A percentile compares a stretch with the other conserved stretches of the same genome.
Conservation (phyloP, 2,113 vertebrate genomes). For the Stomatorhinus ivindoensis region DNA sequence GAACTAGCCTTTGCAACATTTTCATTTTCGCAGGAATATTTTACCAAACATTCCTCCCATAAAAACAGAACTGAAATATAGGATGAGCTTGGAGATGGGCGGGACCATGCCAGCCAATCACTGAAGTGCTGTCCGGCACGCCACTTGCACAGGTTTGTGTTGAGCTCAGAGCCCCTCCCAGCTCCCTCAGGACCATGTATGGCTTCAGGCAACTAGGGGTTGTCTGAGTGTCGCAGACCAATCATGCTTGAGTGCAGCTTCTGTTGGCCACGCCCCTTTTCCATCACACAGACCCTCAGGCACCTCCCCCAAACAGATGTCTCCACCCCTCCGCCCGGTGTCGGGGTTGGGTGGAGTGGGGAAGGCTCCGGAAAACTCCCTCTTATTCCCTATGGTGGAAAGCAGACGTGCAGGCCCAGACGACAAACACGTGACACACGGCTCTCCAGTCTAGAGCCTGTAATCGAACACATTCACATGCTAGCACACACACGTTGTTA, state of each 20-base stretch:
- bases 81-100: background rate
- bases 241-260: slow-evolving; percentile 20
- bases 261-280: background rate
- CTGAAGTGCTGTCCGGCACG: background rate
- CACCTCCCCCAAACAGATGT: background rate
- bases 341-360: background rate
- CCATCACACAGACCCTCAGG: background rate
- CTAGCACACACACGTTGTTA: background rate
- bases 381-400: background rate
- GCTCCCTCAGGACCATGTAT: background rate
- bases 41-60: background rate
- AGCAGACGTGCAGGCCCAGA: background rate
- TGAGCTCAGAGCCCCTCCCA: background rate
- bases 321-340: background rate
- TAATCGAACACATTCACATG: background rate
- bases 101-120: background rate
- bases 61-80: background rate
- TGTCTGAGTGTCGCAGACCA: slow-evolving; percentile 28
- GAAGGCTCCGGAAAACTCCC: background rate
- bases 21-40: background rate
- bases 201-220: slow-evolving; percentile 29
- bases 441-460: background rate
- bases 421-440: background rate
- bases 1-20: background rate
- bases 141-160: background rate